Base-by-base conservation (phyloP, 1,140 invertebrate species). In the Anadara kagoshimensis region DNA sequence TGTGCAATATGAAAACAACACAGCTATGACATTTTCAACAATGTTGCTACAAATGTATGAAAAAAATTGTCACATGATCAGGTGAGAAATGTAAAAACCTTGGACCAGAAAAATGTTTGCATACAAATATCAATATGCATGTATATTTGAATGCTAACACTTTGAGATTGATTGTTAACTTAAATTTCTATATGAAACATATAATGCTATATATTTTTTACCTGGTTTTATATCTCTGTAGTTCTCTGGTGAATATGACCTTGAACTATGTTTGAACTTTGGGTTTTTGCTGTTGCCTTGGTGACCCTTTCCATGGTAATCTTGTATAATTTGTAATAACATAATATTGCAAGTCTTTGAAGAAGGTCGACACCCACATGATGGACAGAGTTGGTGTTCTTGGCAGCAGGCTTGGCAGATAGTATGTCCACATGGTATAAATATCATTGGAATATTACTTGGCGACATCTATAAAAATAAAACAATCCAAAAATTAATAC, bases 291-390 rank as follows among this genome's bases (percentile, higher is more conserved):
- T 56, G 26, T 29, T 22, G 26, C 7, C 26, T 26, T 4, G 63
- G 41, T 22, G 47, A 49, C 45, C 57, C 41, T 71, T n/a, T 62
- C 45, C 49, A 16, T 81, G 69, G 45, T 80, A 79, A 56, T 78
- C 80, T 36, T 83, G 75, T 64, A 85, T 82, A 49, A 85, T 83
- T 54, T 85, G 83, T 56, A 82, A 73, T 20, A 85, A 73, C 78
- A 85, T 82, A 16, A 82, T 79, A 54, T 85, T 85, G 29, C 76
- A 69, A n/a, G 76, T 83, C 24, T 78, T 72, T 14, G 78, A 78
- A 12, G 62, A 47, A 4, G 81, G 68, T 5, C 41, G 18, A 64
- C 76, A 79, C 45, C 74, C 66, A 67, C 83, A 85, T n/a, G 57
- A 53, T 11, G 80, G 78, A 68, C 83, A 85, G 63, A 65, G 49